Base-by-base conservation (phyloP, 2,113 vertebrate species). In the Hiodon tergisus region DNA sequence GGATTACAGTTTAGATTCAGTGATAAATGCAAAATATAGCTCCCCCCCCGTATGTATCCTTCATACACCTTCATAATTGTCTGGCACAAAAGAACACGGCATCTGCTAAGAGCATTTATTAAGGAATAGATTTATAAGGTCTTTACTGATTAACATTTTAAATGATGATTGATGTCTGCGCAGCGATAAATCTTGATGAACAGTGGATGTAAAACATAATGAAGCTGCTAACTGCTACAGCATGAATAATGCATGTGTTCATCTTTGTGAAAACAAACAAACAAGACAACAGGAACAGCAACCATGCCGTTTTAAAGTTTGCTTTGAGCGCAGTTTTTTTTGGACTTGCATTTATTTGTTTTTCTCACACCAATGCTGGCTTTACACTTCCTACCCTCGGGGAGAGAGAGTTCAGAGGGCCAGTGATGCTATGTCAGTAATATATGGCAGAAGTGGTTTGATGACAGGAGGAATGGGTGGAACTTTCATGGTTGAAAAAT, bases 111-210 rank as follows among this genome's bases (percentile, higher is more conserved):
- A 46, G 59, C 10, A 67, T 59, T 57, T 13, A 75, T 68, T 75
- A 71, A n/a, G 60, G 60, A 59, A 59, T 58, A 48, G 60, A 59
- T 48, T 48, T 16, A 55, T 16, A 60, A 71, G 55, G 58, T 71
- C 70, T 59, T n/a, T 59, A 17, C 57, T n/a, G 55, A 48, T 71
- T 71, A 60, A 14, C 70, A 71, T 71, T n/a, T 71, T 71, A 59
- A 60, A 71, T 59, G 17, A 5, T 10, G 69, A 14, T 46, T 59
- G 10, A 46, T n/a, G 11, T 47, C 4, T 31, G 58, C 31, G 13
- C 48, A 55, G 54, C 48, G 17, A 50, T 71, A 55, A 50, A 59
- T 71, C 55, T 71, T 50, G 46, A 31, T 31, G 17, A 3, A 71
- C 46, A 60, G 11, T 11, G 10, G 67, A 31, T 31, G 31, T 31